These are phyloP conservation scores for Chunga burmeisteri DNA, from an alignment of 2,113 vertebrate genomes.

Conservation along the genomic window DNA sequence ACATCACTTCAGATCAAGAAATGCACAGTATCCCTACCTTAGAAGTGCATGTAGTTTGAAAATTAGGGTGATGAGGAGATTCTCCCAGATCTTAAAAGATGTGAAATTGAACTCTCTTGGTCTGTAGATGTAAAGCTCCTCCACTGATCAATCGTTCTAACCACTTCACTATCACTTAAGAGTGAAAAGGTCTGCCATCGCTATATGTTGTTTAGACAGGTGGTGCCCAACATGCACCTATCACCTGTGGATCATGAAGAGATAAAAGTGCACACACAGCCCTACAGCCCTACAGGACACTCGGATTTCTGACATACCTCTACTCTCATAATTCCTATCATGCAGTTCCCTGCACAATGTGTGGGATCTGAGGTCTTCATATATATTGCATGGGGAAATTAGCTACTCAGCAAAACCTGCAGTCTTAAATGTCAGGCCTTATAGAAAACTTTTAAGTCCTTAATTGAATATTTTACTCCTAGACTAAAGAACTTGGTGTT, in stretches of 20 bases:
- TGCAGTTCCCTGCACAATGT: not conserved
- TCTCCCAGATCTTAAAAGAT: not conserved
- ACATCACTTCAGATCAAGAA: not conserved
- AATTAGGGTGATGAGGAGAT: not conserved
- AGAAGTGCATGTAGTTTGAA: not conserved
- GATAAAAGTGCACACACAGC: not conserved
- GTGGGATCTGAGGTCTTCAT: not conserved
- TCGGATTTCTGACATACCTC: not conserved
- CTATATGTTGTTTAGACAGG: not conserved
- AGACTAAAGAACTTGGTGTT: not conserved
- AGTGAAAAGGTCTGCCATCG: not conserved
- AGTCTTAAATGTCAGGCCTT: not conserved
- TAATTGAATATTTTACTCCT: not conserved
- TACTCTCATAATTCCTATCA: not conserved
- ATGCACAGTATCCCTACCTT: not conserved
- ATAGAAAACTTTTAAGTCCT: not conserved
- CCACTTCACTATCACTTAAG: not conserved
- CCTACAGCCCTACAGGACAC: not conserved
- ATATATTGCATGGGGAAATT: not conserved
- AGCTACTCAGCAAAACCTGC: not conserved
- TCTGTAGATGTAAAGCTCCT: not conserved
- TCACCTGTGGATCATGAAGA: not conserved
- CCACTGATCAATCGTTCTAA: not conserved
- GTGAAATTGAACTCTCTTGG: not conserved
- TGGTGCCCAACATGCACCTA: not conserved